These are phyloP conservation scores for Bombus pyrosoma DNA, from an alignment of 1,140 invertebrate genomes.

Conservation along the genomic window DNA sequence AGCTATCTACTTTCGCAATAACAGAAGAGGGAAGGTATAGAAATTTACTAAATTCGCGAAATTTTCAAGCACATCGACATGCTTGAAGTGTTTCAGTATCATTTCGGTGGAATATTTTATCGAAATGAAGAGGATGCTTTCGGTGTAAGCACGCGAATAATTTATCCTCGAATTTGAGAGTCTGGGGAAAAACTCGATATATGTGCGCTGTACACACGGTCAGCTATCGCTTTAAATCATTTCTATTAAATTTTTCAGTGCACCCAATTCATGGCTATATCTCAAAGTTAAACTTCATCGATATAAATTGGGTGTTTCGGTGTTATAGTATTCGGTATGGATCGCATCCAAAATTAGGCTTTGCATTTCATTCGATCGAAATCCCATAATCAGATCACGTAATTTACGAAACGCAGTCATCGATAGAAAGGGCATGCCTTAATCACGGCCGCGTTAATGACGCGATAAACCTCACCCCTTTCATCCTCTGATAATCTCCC, in stretches of 20 bases:
- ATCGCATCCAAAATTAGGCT: neutral
- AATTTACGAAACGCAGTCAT: neutral
- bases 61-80: neutral
- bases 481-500: neutral
- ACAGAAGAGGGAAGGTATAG: neutral
- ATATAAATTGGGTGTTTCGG: too few relatives aligned
- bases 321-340: neutral
- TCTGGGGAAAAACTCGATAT: neutral
- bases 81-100: neutral
- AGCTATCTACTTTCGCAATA: neutral
- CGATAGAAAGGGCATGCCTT: neutral
- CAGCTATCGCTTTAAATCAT: neutral
- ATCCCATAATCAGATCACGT: neutral
- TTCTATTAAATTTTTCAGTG: neutral
- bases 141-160: neutral
- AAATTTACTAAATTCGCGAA: neutral
- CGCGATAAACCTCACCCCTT: neutral
- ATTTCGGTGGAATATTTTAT: constrained; percentile 8
- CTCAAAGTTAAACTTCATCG: neutral
- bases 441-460: neutral
- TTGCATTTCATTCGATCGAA: neutral
- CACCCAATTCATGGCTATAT: neutral
- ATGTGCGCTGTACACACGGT: neutral
- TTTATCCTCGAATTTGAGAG: constrained; percentile 5
- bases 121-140: neutral